Evolutionary conservation across 2,888 invertebrate species (phyloP).

Genomic region (Zygaena filipendulae): DNA sequence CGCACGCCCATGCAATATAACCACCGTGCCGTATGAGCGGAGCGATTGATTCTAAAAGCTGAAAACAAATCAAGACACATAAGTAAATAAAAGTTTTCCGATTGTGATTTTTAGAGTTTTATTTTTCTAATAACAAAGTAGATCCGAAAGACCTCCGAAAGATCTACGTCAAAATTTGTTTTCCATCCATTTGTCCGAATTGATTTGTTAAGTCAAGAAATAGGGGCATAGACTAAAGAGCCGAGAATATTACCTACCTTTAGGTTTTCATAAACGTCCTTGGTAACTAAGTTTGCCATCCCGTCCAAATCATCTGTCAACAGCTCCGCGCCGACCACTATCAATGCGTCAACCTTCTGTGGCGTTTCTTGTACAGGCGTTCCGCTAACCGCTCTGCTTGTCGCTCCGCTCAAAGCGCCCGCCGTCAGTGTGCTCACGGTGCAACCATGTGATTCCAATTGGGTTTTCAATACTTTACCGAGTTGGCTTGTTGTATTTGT

Average conservation of each 20-base stretch:
- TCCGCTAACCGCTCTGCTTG: slow-evolving; percentile 18
- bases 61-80: slow-evolving; percentile 10
- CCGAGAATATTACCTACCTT: slow-evolving; percentile 26
- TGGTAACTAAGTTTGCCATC: slow-evolving; percentile 34
- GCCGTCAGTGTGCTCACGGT: slow-evolving; percentile 27
- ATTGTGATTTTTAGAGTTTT: too few species aligned
- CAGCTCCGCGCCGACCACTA: slow-evolving; percentile 41
- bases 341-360: slow-evolving; percentile 35
- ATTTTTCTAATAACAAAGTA: too few species aligned
- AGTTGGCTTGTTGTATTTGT: slow-evolving; percentile 36
- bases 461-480: slow-evolving; percentile 35
- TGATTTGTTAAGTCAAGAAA: too few species aligned
- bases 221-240: too few species aligned
- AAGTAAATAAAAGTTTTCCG: too few species aligned
- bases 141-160: too few species aligned
- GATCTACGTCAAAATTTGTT: too few species aligned
- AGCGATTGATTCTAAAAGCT: slow-evolving; percentile 41
- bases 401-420: slow-evolving; percentile 16
- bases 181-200: too few species aligned
- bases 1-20: slow-evolving; percentile 43
- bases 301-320: slow-evolving; percentile 30
- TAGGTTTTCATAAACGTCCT: slow-evolving; percentile 46
- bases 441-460: slow-evolving; percentile 35
- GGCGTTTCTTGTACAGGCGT: slow-evolving; percentile 7
- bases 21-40: slow-evolving; percentile 32